Evolutionary conservation across 23 tunicate species (phyloP).

Genomic region (Corella eumyota): DNA sequence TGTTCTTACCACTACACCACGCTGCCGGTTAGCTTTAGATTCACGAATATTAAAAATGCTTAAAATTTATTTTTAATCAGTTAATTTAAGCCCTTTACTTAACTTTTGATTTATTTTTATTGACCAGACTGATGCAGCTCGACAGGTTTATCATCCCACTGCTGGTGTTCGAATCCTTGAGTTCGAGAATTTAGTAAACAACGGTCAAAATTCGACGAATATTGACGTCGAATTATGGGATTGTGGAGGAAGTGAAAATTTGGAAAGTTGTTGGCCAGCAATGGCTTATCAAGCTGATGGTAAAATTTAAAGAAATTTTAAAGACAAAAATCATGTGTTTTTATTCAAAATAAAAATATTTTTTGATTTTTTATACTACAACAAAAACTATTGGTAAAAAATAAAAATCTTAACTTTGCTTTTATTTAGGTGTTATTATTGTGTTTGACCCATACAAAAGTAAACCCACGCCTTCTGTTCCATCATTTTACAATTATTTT

Average conservation of each 20-base stretch:
- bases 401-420: not conserved
- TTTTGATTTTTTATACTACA: not conserved
- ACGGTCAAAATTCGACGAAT: constrained; percentile 11
- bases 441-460: constrained; percentile 48
- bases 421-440: constrained; percentile 57
- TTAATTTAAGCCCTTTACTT: too few species aligned
- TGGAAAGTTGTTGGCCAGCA: constrained; percentile 92
- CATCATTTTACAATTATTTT: constrained; percentile 54
- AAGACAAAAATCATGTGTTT: not conserved
- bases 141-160: constrained; percentile 51
- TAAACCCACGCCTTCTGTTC: constrained; percentile 22
- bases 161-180: constrained; percentile 86
- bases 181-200: constrained; percentile 58
- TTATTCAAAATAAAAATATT: not conserved
- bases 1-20: too few species aligned
- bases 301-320: constrained; percentile 2
- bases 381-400: not conserved
- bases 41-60: too few species aligned
- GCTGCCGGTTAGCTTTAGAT: too few species aligned
- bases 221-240: constrained; percentile 92
- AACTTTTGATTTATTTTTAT: too few species aligned
- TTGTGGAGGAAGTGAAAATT: constrained; percentile 77
- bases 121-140: constrained; percentile 45
- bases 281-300: constrained; percentile 85
- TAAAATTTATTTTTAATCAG: too few species aligned